Evolutionary conservation across 2,888 invertebrate species (phyloP), one percentile per base, ranked within the genome.

Genomic region (Sipha maydis): DNA sequence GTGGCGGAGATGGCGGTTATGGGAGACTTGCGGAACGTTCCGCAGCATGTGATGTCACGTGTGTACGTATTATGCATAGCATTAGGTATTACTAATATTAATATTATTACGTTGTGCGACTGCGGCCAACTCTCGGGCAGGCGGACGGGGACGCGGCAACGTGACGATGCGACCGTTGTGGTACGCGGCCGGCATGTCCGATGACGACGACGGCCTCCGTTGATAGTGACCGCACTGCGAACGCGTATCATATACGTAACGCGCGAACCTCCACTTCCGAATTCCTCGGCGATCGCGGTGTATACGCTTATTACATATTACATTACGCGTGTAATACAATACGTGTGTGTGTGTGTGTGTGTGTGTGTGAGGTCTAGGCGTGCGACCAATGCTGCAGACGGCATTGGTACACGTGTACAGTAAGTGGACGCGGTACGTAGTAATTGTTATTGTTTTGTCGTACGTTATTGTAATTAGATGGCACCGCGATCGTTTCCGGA

Each of bases 111-210:
- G 14, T 19, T 41, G 28, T 25, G 28, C 69, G 38, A 41, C 31
- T 9, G 19, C 21, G 71, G 75, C 38, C 61, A 61, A 84, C 67
- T 77, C 31, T 48, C 67, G 31, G 34, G 56, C 73, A n/a, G 1
- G 9, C 5, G 31, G 61, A n/a, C 5, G 31, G 56, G 19, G 75
- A 67, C 67, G 76, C 67, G 77, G 41, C 41, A 85, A 85, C 85
- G 85, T 77, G 85, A 85, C 77, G 85, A 67, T 31, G 0, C 56
- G 54, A 77, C 38, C 19, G 21, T 11, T 56, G 75, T 56, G 21
- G 84, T 61, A 84, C 84, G 75, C 84, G 84, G 7, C 0, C 14
- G 48, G 85, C 84, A 76, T 85, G 67, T 25, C 67, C 31, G 41
- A 84, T 67, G 41, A 69, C 69, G n/a, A 28, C 67, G 69, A 11